Percentiles rank a stretch among this genome's conserved stretches.
Conservation (phyloP, 2,113 vertebrate genomes). For the Stercorarius parasiticus region DNA sequence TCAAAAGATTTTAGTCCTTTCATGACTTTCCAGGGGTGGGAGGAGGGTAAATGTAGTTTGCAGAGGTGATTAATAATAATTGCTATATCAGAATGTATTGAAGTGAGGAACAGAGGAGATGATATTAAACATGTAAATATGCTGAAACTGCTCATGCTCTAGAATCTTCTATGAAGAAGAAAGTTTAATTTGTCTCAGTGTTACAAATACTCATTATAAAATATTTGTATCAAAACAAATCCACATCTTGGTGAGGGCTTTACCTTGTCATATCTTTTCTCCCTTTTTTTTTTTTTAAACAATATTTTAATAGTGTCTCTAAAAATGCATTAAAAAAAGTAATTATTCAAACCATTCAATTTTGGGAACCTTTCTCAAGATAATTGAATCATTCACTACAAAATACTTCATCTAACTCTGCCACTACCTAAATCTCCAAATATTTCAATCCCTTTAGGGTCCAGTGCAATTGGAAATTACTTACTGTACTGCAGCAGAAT, state of each 20-base stretch:
- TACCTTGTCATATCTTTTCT: neutral
- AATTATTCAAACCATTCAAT: conserved; percentile 45
- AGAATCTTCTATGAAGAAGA: neutral
- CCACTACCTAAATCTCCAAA: conserved; percentile 42
- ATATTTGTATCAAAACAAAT: neutral
- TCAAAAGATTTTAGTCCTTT: neutral
- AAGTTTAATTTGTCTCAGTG: neutral
- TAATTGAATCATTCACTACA: conserved; percentile 47
- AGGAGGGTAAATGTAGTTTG: neutral
- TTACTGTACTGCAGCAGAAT: conserved; percentile 26
- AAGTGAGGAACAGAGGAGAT: conserved; percentile 1
- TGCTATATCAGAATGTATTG: neutral
- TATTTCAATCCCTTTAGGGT: conserved; percentile 56
- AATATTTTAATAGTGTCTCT: neutral
- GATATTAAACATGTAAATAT: conserved; percentile 13
- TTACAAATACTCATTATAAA: neutral
- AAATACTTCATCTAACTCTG: conserved; percentile 37
- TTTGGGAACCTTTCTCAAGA: conserved; percentile 27
- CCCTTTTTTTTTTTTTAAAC: neutral
- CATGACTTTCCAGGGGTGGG: neutral
- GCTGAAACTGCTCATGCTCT: neutral
- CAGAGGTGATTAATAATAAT: neutral
- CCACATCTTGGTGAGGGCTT: neutral
- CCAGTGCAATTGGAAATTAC: conserved; percentile 57
- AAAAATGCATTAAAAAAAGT: neutral